These are phyloP conservation scores for Anniella stebbinsi DNA, from an alignment of 2,797 vertebrate genomes.

Conservation along the genomic window DNA sequence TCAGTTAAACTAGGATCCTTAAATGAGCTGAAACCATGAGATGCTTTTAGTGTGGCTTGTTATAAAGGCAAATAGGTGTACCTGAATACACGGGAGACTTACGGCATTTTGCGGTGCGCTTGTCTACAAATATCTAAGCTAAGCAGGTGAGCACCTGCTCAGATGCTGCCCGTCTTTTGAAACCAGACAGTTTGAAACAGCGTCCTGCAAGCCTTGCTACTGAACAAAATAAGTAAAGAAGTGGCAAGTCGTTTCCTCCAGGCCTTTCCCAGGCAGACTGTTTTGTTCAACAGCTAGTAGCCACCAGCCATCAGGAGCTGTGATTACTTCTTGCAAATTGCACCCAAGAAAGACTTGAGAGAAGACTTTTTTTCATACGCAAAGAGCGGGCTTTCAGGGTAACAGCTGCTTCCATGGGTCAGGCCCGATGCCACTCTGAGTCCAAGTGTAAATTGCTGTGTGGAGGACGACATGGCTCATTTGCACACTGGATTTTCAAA, in stretches of 20 bases:
- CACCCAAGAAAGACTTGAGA: too few relatives aligned
- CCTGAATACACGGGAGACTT: constrained; percentile 11
- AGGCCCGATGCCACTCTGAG: neutral
- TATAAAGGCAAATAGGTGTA: constrained; percentile 64
- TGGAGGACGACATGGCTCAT: too few relatives aligned
- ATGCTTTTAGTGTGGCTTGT: constrained; percentile 72
- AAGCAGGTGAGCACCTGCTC: neutral
- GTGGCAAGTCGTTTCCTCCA: neutral
- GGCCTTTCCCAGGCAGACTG: neutral
- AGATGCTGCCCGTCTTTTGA: neutral
- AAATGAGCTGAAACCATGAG: constrained; percentile 73
- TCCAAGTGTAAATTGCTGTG: neutral
- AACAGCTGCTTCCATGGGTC: neutral
- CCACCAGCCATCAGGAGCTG: too few relatives aligned
- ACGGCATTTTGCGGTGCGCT: neutral
- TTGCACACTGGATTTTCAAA: too few relatives aligned
- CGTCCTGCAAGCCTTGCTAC: neutral
- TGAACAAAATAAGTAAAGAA: neutral
- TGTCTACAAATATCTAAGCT: too few relatives aligned
- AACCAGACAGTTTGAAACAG: neutral
- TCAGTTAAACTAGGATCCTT: constrained; percentile 72
- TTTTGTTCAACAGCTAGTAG: too few relatives aligned
- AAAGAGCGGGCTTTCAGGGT: too few relatives aligned
- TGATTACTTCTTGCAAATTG: too few relatives aligned
- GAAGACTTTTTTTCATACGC: too few relatives aligned